phyloP scores from a whole-genome alignment of 2,888 invertebrate species.

The Spodoptera littoralis region DNA sequence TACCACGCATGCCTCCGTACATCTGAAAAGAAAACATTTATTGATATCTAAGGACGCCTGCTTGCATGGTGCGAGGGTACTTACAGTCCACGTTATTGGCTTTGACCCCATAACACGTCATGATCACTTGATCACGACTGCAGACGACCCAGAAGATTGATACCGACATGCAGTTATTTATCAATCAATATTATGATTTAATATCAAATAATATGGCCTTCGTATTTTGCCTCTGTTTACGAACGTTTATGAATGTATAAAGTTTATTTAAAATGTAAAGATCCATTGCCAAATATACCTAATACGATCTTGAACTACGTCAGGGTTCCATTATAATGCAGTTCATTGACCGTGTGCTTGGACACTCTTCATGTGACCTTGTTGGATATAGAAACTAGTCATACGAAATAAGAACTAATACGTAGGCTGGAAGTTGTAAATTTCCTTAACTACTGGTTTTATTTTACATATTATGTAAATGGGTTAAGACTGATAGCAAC shows the following conservation, averaged over 20 bases:
- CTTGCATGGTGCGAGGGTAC: slow-evolving; percentile 6
- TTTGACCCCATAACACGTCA: slow-evolving; percentile 24
- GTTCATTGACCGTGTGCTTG: slow-evolving; percentile 50
- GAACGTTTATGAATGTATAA: background rate
- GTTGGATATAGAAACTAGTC: slow-evolving; percentile 4
- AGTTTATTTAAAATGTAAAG: background rate
- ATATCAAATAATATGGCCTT: slow-evolving; percentile 39
- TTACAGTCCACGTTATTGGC: slow-evolving; percentile 25
- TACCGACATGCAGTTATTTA: slow-evolving; percentile 31
- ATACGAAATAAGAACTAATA: slow-evolving; percentile 1
- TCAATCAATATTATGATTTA: slow-evolving; percentile 22
- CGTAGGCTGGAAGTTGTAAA: background rate
- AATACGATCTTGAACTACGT: slow-evolving; percentile 44
- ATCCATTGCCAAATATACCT: background rate
- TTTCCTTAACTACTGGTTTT: slow-evolving; percentile 4
- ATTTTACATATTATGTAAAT: slow-evolving; percentile 3
- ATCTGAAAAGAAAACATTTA: slow-evolving; percentile 83
- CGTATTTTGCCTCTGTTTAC: background rate
- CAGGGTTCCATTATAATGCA: slow-evolving; percentile 43
- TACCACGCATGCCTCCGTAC: slow-evolving; percentile 99
- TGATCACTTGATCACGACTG: slow-evolving; percentile 28
- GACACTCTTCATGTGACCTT: slow-evolving; percentile 26
- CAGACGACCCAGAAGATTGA: slow-evolving; percentile 38
- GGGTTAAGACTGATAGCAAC: background rate
- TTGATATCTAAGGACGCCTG: slow-evolving; percentile 5